Base-by-base conservation (phyloP, 2,797 vertebrate species). In the Liasis olivaceus region DNA sequence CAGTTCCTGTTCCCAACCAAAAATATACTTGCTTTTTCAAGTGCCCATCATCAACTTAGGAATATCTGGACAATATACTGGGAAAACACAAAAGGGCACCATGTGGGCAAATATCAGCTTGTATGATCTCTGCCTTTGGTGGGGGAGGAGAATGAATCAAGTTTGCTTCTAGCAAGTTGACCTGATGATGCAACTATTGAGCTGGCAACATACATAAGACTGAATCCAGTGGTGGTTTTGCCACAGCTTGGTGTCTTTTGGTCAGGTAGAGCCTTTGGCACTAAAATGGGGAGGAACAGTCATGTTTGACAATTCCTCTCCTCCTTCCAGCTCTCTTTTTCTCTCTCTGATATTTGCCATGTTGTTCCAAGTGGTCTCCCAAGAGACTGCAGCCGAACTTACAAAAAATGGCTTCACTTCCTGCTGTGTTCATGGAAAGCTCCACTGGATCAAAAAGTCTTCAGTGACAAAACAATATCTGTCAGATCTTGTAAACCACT, bases 131-230 rank as follows among this genome's bases (percentile, higher is more conserved):
- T 95, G 92, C 93, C 95, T 81, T 4, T 93, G 91, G 0, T 3
- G 5, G 86, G 5, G 86, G 11, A 47, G 8, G 36, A 42, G 2
- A 17, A 22, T 91, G 96, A 96, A 90, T 66, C 95, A 95, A 96
- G 89, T 93, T 92, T 95, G 95, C 93, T 93, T 95, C 95, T 94
- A 93, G 91, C 36, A 0, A 0, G 96, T 97, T 96, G 94, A 97
- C 95, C 97, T 96, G 94, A 93, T 96, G 95, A 98, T 96, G 87
- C 91, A 93, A 93, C 94, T 31, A 77, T 93, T 17, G 86, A 31
- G 94, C 2, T 62, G 58, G 87, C 0, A 0, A 85, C 64, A 89
- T 20, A 0, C 81, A 59, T 0, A 22, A 69, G 31, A 8, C 11
- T 59, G 26, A 3, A 60, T 60, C 72, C 56, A 84, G 9, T n/a